Conservation (phyloP, 1,140 invertebrate species). For the Ips nitidus region DNA sequence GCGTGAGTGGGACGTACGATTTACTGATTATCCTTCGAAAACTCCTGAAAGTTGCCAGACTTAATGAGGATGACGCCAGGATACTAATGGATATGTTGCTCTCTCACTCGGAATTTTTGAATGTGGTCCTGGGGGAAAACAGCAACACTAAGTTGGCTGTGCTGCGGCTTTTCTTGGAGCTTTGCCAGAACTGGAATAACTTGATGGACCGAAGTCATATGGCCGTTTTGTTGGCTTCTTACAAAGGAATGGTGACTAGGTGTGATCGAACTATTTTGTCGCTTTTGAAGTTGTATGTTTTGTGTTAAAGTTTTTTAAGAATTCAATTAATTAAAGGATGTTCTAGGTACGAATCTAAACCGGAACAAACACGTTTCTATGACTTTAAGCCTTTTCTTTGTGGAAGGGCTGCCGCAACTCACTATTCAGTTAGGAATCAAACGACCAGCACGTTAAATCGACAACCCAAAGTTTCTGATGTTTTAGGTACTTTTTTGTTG, state of each 20-base stretch:
- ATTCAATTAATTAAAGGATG: slow-evolving; percentile 5
- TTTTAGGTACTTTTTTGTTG: slow-evolving; percentile 61
- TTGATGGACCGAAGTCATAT: slow-evolving; percentile 66
- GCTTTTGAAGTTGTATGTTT: slow-evolving; percentile 47
- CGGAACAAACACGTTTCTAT: slow-evolving; percentile 52
- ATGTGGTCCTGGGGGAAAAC: slow-evolving; percentile 61
- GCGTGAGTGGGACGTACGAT: slow-evolving; percentile 58
- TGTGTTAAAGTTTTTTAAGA: not conserved
- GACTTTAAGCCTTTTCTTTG: slow-evolving; percentile 77
- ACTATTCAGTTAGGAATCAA: slow-evolving; percentile 68
- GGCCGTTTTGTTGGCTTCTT: slow-evolving; percentile 70
- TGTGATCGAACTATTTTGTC: slow-evolving; percentile 55
- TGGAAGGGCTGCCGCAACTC: slow-evolving; percentile 72
- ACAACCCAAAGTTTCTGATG: slow-evolving; percentile 68
- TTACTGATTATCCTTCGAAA: slow-evolving; percentile 59
- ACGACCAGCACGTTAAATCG: slow-evolving; percentile 64
- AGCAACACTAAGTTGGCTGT: slow-evolving; percentile 61
- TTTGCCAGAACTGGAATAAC: slow-evolving; percentile 62
- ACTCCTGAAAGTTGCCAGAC: slow-evolving; percentile 55
- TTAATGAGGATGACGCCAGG: slow-evolving; percentile 57
- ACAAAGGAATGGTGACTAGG: slow-evolving; percentile 65
- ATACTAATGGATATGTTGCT: slow-evolving; percentile 72
- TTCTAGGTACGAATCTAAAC: slow-evolving; percentile 42
- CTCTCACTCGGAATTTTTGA: slow-evolving; percentile 72
- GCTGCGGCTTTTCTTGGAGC: slow-evolving; percentile 60